Base-by-base conservation (phyloP, 2,113 vertebrate genomes). In the Setophaga kirtlandii region DNA sequence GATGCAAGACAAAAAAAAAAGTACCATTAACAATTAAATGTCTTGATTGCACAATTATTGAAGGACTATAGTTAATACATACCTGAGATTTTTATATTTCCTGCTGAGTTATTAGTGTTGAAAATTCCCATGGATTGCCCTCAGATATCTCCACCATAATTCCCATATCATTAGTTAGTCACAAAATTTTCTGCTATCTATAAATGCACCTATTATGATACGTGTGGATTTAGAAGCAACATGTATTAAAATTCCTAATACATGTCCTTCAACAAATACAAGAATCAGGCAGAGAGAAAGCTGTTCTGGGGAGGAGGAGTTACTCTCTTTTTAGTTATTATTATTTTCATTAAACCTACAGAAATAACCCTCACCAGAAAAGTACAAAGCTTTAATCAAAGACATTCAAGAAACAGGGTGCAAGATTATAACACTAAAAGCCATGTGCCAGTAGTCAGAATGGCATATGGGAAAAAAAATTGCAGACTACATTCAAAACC, bases 391-490 rank as follows among this genome's bases (percentile, higher is more conserved):
- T 71, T 96, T 92, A 92, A 91, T 85, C 59, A 92, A 92, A 69
- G 80, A 50, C 50, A 84, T 89, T 94, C 76, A 97, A 46, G 64
- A 77, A 92, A 79, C 1, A 18, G 76, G 60, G 53, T 76, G 42
- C 59, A 94, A 93, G 58, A 82, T 46, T 93, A 67, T 46, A 91
- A 76, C 69, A 81, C 83, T 94, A 93, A 96, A 82, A 90, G 76
- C 50, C 92, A 85, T 31, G 56, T 79, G 70, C 83, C 77, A 97
- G 56, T 89, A 96, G 64, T 88, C 95, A 85, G 95, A 97, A 94
- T 55, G 63, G 75, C 95, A 97, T 86, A 95, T 87, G 87, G 94
- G 53, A 70, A 95, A 92, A 92, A 87, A 97, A 77, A 79, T 90
- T 14, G 64, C 53, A 97, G 83, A 46, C 75, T 88, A 75, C 49